Conservation (phyloP, 2,888 invertebrate species). For the Apamea epomidion region DNA sequence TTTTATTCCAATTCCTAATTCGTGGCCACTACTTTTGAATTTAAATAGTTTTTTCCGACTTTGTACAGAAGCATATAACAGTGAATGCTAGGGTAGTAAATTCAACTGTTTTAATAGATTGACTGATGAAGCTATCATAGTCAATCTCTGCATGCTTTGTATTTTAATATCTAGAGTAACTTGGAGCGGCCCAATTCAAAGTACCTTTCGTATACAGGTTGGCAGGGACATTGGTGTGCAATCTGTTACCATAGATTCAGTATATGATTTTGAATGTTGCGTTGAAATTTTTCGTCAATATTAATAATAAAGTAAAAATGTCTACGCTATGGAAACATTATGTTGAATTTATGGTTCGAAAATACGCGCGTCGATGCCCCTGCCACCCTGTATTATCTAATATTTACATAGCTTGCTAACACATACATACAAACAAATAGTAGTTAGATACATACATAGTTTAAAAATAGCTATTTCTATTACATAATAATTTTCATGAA, state of each 20-base stretch:
- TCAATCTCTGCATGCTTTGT: conserved; percentile 30
- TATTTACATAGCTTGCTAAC: conserved; percentile 38
- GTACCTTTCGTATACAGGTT: not conserved
- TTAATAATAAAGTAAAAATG: not conserved
- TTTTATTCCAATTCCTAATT: not conserved
- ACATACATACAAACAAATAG: conserved; percentile 3
- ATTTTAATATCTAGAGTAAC: conserved; percentile 5
- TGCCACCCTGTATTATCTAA: not conserved
- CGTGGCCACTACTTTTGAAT: not conserved
- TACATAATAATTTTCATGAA: conserved; percentile 9
- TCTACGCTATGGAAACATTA: not conserved
- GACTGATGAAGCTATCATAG: not conserved
- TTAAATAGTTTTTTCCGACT: not conserved
- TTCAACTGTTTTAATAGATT: not conserved
- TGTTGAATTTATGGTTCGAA: not conserved
- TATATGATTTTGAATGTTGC: not conserved
- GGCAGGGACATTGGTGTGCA: not conserved
- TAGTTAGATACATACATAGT: conserved; percentile 5
- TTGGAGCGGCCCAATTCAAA: conserved; percentile 41
- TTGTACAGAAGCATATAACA: too few species aligned
- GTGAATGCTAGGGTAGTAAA: not conserved
- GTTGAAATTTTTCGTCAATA: not conserved
- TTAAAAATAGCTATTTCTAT: conserved; percentile 11
- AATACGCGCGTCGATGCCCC: too few species aligned
- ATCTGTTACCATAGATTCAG: not conserved